A percentile compares a stretch with the other conserved stretches of the same genome.
Evolutionary conservation across 2,888 invertebrate species (phyloP).

Genomic region (Brachycybe producta): DNA sequence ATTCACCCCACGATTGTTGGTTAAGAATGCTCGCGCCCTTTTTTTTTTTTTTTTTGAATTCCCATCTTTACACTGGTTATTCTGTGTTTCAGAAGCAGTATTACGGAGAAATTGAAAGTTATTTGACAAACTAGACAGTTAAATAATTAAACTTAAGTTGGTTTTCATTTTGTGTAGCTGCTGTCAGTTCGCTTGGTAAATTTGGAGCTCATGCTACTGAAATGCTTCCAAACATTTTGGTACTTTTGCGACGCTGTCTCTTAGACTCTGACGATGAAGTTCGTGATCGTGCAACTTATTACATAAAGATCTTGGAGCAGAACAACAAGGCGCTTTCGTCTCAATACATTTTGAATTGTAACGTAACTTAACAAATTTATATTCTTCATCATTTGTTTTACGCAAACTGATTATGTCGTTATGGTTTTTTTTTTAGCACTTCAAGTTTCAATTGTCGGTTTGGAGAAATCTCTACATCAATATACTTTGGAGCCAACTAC

Average conservation of each 20-base stretch:
- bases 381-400: not conserved
- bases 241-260: constrained; percentile 51
- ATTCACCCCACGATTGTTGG: too few species aligned
- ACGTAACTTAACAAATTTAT: not conserved
- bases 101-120: not conserved
- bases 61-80: too few species aligned
- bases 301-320: constrained; percentile 66
- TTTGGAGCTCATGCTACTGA: constrained; percentile 93
- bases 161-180: constrained; percentile 45
- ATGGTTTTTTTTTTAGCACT: constrained; percentile 20
- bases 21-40: not conserved
- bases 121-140: not conserved
- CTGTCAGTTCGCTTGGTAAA: constrained; percentile 92
- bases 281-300: constrained; percentile 92
- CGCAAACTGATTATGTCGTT: not conserved
- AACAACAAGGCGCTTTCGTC: constrained; percentile 55
- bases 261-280: constrained; percentile 98
- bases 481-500: constrained; percentile 60
- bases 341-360: constrained; percentile 46
- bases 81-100: too few species aligned
- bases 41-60: too few species aligned
- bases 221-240: constrained; percentile 69
- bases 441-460: constrained; percentile 65
- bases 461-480: constrained; percentile 75
- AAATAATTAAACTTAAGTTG: not conserved